Conservation (phyloP, 2,113 vertebrate species). For the Copsychus sechellarum region DNA sequence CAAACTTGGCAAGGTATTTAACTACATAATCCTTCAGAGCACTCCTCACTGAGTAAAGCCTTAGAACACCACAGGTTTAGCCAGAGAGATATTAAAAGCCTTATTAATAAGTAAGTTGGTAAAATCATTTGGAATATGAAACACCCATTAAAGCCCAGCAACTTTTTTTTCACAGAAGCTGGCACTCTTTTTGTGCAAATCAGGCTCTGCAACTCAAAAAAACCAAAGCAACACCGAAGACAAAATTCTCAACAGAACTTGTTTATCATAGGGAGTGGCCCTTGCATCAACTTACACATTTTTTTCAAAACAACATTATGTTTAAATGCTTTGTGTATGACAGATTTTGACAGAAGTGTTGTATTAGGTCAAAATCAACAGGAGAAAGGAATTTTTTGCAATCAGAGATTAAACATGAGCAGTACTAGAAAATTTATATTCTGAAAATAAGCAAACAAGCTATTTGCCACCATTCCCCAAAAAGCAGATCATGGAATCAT, state of each 20-base stretch:
- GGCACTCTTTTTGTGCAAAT: neutral
- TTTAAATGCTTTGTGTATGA: neutral
- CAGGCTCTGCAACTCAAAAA: neutral
- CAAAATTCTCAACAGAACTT: neutral
- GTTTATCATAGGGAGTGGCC: neutral
- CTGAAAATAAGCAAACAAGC: slow-evolving; percentile 24
- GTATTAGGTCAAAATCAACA: slow-evolving; percentile 4
- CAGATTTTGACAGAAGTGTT: neutral
- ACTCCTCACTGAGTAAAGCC: neutral
- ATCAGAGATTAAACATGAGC: slow-evolving; percentile 16
- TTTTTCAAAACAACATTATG: neutral
- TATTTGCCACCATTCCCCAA: slow-evolving; percentile 68
- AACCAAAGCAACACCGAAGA: neutral
- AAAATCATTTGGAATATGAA: neutral
- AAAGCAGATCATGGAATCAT: slow-evolving; percentile 75
- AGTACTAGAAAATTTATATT: slow-evolving; percentile 48
- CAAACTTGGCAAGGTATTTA: neutral
- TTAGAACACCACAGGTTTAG: neutral
- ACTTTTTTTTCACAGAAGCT: neutral
- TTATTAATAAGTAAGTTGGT: neutral
- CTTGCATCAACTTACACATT: fast-evolving
- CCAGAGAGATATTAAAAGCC: neutral
- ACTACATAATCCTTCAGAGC: neutral
- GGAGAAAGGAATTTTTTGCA: slow-evolving; percentile 21
- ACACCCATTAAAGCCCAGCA: neutral